Base-by-base conservation (phyloP, 2,888 invertebrate genomes). In the Epiblema foenella region DNA sequence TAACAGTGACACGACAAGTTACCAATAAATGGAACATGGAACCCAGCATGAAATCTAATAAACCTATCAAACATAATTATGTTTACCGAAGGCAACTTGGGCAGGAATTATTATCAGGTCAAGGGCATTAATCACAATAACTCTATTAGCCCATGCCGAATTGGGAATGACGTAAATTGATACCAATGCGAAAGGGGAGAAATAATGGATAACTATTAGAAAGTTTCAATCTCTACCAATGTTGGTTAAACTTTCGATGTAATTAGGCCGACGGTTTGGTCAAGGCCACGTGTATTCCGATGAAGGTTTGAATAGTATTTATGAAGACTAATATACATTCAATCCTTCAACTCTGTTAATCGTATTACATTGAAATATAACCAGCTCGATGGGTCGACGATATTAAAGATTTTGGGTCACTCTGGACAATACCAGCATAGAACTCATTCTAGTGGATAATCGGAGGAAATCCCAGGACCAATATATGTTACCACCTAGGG, bases 51-150 rank as follows among this genome's bases (percentile, higher is more conserved):
- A 67, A 71, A 62, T 56, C 71, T 33, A 62, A 67, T 57, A 62
- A 62, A 67, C 29, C 39, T 60, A 67, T 71, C 49, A 62, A 66
- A 71, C 60, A 62, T 49, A 62, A 60, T 67, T 62, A 37, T 66
- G 66, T 49, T 62, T 60, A 52, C 54, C 62, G 9, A 12, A 60
- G 60, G 60, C 66, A 62, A 60, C 67, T 62, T 56, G 15, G 49
- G 49, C 4, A 49, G 54, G 24, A 67, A 67, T 67, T 62, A 62
- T 71, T 66, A 69, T 69, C 65, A 71, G 71, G 71, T 62, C 71
- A 71, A 67, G 71, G 60, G 15, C 24, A 70, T 70, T 62, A 71
- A 67, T 71, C 71, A 67, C 71, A 67, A 67, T 67, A 67, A 71
- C 70, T 56, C 49, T 57, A 54, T 51, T 66, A 57, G 39, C 39